These are phyloP conservation scores for Channa striata DNA, from an alignment of 2,797 vertebrate genomes.

Conservation along the genomic window DNA sequence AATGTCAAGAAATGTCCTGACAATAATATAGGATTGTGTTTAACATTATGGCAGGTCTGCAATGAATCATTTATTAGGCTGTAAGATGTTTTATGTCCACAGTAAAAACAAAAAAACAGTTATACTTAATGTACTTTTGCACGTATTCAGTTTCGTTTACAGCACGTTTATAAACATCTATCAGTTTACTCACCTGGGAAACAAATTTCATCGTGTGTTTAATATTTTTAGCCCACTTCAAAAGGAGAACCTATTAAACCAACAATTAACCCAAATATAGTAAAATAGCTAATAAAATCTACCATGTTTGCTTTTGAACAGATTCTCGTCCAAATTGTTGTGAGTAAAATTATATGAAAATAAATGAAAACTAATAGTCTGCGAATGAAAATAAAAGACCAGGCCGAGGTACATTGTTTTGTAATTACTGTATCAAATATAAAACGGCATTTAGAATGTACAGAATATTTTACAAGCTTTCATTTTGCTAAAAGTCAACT, in stretches of 20 bases:
- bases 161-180: slow-evolving; percentile 9
- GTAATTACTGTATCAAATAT: neutral
- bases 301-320: neutral
- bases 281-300: neutral
- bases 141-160: slow-evolving; percentile 9
- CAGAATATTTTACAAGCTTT: neutral
- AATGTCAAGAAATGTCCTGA: slow-evolving; percentile 1
- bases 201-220: slow-evolving; percentile 9
- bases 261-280: neutral
- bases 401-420: neutral
- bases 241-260: neutral
- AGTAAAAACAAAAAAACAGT: neutral
- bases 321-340: neutral
- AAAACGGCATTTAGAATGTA: neutral
- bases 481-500: neutral
- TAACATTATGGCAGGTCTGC: slow-evolving; percentile 17
- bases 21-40: neutral
- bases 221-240: slow-evolving; percentile 15
- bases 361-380: neutral
- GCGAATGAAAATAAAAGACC: neutral
- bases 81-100: slow-evolving; percentile 11
- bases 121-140: neutral
- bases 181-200: neutral
- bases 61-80: slow-evolving; percentile 33
- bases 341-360: neutral